Evolutionary conservation across 2,888 invertebrate genomes (phyloP).

Genomic region (Acholoe squamosa): DNA sequence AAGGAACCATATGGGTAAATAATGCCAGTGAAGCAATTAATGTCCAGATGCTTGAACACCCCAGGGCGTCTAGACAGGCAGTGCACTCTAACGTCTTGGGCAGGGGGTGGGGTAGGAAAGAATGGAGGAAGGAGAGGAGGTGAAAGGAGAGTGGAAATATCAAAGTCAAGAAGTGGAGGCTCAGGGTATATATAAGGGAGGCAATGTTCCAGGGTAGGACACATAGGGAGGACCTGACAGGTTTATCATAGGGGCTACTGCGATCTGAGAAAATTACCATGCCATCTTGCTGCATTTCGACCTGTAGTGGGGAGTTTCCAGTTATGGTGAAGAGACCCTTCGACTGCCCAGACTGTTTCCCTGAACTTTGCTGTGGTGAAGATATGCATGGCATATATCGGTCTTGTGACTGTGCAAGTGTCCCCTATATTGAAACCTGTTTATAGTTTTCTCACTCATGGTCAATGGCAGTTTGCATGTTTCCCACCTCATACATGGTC

Average conservation of each 20-base stretch:
- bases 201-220: neutral
- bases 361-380: too few species aligned
- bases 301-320: too few species aligned
- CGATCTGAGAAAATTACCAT: neutral
- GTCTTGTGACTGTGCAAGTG: too few species aligned
- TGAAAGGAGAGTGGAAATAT: neutral
- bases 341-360: too few species aligned
- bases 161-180: neutral
- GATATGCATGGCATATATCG: too few species aligned
- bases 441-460: too few species aligned
- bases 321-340: too few species aligned
- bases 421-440: too few species aligned
- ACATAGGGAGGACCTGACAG: neutral
- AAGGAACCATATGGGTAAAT: constrained; percentile 44
- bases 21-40: constrained; percentile 41
- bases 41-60: constrained; percentile 41
- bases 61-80: constrained; percentile 25
- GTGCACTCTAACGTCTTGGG: neutral
- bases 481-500: too few species aligned
- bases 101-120: neutral
- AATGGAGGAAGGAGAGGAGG: neutral
- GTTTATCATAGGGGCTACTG: neutral
- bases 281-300: neutral
- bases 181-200: neutral
- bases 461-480: too few species aligned